A percentile compares a stretch with the other conserved stretches of the same genome.
Conservation (phyloP, 2,113 vertebrate species). For the Phoxinus phoxinus region DNA sequence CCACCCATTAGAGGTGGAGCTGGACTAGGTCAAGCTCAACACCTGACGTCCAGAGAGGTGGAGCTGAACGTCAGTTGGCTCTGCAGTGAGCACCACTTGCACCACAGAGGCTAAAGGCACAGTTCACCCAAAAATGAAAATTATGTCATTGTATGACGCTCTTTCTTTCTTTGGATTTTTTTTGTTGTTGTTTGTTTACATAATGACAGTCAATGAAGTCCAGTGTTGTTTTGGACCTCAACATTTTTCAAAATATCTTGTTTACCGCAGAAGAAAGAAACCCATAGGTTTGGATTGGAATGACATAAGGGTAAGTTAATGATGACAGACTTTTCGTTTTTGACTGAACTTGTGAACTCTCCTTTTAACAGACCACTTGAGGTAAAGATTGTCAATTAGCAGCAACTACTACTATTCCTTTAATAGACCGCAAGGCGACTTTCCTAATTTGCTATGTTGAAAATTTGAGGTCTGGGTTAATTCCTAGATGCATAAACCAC, state of each 20-base stretch:
- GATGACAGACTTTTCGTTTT: no score
- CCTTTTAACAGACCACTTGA: not conserved
- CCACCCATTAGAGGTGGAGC: no score
- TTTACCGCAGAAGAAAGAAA: not conserved
- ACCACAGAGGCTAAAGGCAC: not conserved
- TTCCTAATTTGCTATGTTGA: not conserved
- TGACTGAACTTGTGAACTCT: not conserved
- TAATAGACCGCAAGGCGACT: not conserved
- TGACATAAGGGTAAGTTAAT: not conserved
- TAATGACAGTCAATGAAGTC: no score
- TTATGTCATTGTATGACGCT: no score
- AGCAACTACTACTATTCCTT: not conserved
- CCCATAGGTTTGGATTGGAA: not conserved
- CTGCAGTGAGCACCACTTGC: not conserved
- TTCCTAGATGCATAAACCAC: constrained; percentile 3
- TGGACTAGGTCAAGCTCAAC: no score
- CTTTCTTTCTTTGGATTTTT: no score
- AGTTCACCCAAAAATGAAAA: no score
- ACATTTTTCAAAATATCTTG: not conserved
- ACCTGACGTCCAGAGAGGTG: no score
- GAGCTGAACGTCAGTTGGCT: no score
- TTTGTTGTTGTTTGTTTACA: no score
- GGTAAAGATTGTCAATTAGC: not conserved
- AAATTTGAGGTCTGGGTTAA: not conserved
- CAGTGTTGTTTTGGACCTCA: not conserved